Conservation (phyloP, 2,113 vertebrate genomes). For the Oryzias celebensis region DNA sequence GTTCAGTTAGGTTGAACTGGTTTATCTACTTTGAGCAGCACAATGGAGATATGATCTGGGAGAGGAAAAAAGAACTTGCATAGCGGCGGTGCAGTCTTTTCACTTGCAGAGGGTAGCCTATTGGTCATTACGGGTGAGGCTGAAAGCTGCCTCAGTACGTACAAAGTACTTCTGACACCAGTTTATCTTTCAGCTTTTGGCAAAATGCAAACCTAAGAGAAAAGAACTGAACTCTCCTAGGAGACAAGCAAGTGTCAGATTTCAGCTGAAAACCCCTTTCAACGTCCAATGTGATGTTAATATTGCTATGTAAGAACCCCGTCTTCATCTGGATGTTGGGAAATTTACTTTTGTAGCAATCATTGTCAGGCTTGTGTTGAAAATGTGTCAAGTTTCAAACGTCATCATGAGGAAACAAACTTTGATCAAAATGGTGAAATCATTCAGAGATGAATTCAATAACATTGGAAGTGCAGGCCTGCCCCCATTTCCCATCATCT, state of each 20-base stretch:
- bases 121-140: constrained; percentile 14
- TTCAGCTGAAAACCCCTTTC: constrained; percentile 11
- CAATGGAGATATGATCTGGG: constrained; percentile 51
- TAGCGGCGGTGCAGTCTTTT: constrained; percentile 14
- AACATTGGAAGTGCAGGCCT: not conserved
- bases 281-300: not conserved
- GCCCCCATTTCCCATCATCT: no score
- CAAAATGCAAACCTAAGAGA: constrained; percentile 30
- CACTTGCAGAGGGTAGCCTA: constrained; percentile 2
- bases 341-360: no score
- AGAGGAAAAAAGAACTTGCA: constrained; percentile 15
- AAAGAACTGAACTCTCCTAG: constrained; percentile 14
- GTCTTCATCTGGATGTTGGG: not conserved
- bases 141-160: constrained; percentile 17
- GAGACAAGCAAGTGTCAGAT: constrained; percentile 11
- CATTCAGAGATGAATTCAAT: not conserved
- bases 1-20: constrained; percentile 13
- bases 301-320: constrained; percentile 1
- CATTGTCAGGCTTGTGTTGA: no score
- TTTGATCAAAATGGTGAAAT: not conserved
- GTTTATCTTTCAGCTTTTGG: constrained; percentile 24
- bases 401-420: no score
- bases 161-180: constrained; percentile 18
- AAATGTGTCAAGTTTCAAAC: no score
- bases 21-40: constrained; percentile 37